These are phyloP conservation scores for Pogona vitticeps DNA, from an alignment of 2,113 vertebrate species.

Conservation along the genomic window DNA sequence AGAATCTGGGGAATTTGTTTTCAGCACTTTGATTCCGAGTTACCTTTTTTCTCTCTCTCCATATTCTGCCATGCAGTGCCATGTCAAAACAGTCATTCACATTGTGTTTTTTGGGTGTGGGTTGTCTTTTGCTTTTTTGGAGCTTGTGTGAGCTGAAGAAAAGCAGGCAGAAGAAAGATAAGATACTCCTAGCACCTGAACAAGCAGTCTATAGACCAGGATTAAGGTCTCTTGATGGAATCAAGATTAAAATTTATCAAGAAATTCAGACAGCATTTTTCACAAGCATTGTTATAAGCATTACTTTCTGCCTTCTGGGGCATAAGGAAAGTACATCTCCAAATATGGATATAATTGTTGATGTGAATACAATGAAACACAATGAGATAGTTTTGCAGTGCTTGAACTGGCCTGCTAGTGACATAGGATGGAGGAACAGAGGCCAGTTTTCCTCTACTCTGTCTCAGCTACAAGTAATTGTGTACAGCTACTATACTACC, in stretches of 20 bases:
- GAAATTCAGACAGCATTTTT: slow-evolving; percentile 15
- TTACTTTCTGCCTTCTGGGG: background rate
- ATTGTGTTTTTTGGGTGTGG: background rate
- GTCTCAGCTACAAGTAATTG: background rate
- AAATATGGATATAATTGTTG: slow-evolving; percentile 6
- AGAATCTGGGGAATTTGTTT: background rate
- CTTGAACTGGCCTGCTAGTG: slow-evolving; percentile 6
- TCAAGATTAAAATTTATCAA: slow-evolving; percentile 53
- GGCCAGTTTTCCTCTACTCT: background rate
- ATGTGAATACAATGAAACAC: slow-evolving; percentile 19
- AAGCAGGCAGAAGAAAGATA: slow-evolving; percentile 46
- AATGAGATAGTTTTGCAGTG: background rate
- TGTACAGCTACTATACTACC: no score
- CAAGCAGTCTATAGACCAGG: slow-evolving; percentile 22
- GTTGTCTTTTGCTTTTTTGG: slow-evolving; percentile 19
- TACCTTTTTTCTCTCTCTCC: background rate
- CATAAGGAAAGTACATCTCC: background rate
- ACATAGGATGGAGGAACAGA: background rate
- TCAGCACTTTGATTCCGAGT: slow-evolving; percentile 39
- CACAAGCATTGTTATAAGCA: slow-evolving; percentile 13
- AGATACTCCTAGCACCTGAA: slow-evolving; percentile 35
- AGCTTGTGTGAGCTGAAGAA: slow-evolving; percentile 30
- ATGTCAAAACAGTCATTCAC: slow-evolving; percentile 31
- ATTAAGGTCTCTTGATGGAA: slow-evolving; percentile 50
- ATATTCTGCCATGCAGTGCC: slow-evolving; percentile 13